Conservation (phyloP, 2,113 vertebrate genomes). For the Tychaedon coryphoeus region DNA sequence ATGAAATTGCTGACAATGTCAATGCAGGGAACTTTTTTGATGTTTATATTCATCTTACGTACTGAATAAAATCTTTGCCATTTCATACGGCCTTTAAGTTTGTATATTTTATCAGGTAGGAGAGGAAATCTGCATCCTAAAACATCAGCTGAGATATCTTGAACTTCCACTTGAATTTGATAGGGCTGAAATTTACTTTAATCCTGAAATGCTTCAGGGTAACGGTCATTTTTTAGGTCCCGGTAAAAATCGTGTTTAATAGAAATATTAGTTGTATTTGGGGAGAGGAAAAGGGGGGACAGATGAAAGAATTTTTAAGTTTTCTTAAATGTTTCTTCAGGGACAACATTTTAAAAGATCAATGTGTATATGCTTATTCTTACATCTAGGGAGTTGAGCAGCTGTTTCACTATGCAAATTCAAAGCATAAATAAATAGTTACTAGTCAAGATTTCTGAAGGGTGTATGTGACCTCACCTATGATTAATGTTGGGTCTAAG, state of each 20-base stretch:
- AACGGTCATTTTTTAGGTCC: neutral
- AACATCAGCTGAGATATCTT: neutral
- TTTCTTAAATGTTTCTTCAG: neutral
- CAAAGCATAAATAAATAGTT: neutral
- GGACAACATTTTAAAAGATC: neutral
- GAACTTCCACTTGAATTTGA: neutral
- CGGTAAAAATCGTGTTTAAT: neutral
- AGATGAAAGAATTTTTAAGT: neutral
- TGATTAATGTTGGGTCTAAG: neutral
- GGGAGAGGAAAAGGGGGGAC: fast-evolving
- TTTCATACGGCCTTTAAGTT: neutral
- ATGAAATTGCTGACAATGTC: neutral
- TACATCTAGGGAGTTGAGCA: neutral
- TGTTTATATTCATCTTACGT: neutral
- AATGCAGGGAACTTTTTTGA: neutral
- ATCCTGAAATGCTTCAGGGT: neutral
- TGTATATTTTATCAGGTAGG: neutral
- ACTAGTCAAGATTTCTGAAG: neutral
- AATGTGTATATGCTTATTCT: neutral
- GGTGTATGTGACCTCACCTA: fast-evolving
- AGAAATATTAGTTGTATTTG: neutral
- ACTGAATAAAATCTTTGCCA: neutral
- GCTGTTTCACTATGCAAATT: neutral
- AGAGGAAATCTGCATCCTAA: neutral
- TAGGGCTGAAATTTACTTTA: neutral